Conservation (phyloP, 2,113 vertebrate species). For the Patagioenas fasciata region DNA sequence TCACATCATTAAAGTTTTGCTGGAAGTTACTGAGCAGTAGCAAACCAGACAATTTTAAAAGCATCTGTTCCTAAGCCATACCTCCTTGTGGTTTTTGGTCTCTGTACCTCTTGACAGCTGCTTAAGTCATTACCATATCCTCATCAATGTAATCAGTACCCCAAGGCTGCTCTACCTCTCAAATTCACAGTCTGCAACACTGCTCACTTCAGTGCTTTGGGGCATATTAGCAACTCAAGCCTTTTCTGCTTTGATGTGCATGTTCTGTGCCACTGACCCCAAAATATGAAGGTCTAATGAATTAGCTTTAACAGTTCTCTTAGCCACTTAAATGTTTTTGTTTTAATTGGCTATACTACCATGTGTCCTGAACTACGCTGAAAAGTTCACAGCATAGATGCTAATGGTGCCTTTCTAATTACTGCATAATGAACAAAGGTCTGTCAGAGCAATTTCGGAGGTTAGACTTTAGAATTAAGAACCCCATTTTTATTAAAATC, state of each 20-base stretch:
- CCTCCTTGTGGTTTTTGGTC: slow-evolving; percentile 48
- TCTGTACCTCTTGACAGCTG: slow-evolving; percentile 49
- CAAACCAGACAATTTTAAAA: slow-evolving; percentile 49
- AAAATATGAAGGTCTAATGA: slow-evolving; percentile 80
- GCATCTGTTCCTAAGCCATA: slow-evolving; percentile 41
- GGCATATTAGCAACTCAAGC: slow-evolving; percentile 66
- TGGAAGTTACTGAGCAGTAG: slow-evolving; percentile 45
- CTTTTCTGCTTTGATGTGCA: slow-evolving; percentile 76
- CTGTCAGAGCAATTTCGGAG: slow-evolving; percentile 76
- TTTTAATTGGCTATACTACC: slow-evolving; percentile 79
- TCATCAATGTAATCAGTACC: slow-evolving; percentile 70
- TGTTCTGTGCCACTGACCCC: slow-evolving; percentile 71
- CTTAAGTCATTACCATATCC: slow-evolving; percentile 64
- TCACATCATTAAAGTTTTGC: slow-evolving; percentile 38
- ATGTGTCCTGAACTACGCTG: slow-evolving; percentile 74
- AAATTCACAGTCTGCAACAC: slow-evolving; percentile 62
- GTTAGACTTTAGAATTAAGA: slow-evolving; percentile 69
- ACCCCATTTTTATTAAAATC: slow-evolving; percentile 57
- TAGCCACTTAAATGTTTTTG: slow-evolving; percentile 77
- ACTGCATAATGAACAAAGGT: slow-evolving; percentile 76
- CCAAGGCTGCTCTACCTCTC: slow-evolving; percentile 56
- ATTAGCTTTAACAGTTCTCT: slow-evolving; percentile 77
- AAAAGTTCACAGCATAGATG: slow-evolving; percentile 78
- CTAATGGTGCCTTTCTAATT: slow-evolving; percentile 80
- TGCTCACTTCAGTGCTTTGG: slow-evolving; percentile 68